These are phyloP conservation scores for Amblyraja radiata DNA, from an alignment of 2,797 vertebrate genomes.

Conservation along the genomic window DNA sequence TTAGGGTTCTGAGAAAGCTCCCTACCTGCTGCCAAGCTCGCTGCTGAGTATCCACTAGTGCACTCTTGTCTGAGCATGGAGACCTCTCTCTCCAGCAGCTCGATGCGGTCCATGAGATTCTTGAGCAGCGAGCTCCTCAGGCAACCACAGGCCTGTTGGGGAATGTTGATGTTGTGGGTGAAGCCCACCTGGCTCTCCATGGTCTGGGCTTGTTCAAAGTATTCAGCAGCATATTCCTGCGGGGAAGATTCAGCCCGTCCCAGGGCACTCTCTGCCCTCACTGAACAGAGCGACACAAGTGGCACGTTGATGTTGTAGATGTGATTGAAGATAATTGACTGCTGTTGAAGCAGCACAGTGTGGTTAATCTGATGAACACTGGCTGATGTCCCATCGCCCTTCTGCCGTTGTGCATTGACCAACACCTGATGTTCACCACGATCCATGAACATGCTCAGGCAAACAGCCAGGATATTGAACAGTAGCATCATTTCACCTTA, in stretches of 20 bases:
- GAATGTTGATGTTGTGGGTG: constrained; percentile 93
- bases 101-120: constrained; percentile 81
- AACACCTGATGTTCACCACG: constrained; percentile 63
- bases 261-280: constrained; percentile 61
- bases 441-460: constrained; percentile 53
- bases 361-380: constrained; percentile 60
- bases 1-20: too few species aligned
- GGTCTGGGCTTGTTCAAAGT: constrained; percentile 72
- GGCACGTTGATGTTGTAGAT: constrained; percentile 95
- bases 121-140: constrained; percentile 67
- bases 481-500: background rate
- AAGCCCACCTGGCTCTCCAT: constrained; percentile 88
- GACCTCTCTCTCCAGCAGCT: constrained; percentile 92
- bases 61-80: constrained; percentile 83
- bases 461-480: constrained; percentile 54
- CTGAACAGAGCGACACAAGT: constrained; percentile 78
- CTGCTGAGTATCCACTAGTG: constrained; percentile 77
- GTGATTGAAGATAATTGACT: constrained; percentile 88
- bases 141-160: constrained; percentile 75
- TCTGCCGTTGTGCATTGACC: constrained; percentile 63
- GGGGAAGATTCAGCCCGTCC: constrained; percentile 46
- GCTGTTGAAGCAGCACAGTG: constrained; percentile 60
- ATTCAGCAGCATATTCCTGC: constrained; percentile 61
- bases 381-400: constrained; percentile 57
- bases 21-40: constrained; percentile 79